A percentile compares a stretch with the other conserved stretches of the same genome.
Conservation (phyloP, 2,888 invertebrate genomes). For the Ischnura elegans region DNA sequence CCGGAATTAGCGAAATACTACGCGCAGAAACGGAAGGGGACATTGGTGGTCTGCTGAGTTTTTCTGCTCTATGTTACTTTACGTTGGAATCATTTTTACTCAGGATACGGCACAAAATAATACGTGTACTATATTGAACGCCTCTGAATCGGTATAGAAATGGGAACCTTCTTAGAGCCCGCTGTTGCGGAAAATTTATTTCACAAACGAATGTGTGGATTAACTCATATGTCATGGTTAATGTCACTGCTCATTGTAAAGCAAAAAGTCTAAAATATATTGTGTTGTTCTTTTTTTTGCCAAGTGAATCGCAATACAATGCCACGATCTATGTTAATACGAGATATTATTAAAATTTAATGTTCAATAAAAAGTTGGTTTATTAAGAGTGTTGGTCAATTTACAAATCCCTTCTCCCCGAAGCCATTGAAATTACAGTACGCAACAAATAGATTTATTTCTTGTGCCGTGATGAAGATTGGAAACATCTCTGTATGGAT, state of each 20-base stretch:
- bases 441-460: too few relatives aligned
- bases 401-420: not conserved
- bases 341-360: slow-evolving; percentile 54
- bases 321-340: slow-evolving; percentile 59
- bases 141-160: not conserved
- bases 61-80: not conserved
- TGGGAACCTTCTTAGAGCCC: not conserved
- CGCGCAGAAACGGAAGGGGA: too few relatives aligned
- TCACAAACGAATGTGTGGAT: not conserved
- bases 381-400: not conserved
- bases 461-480: too few relatives aligned
- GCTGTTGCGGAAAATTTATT: not conserved
- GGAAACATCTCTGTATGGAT: too few relatives aligned
- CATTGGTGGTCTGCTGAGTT: too few relatives aligned
- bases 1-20: too few relatives aligned
- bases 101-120: not conserved
- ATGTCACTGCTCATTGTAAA: slow-evolving; percentile 45
- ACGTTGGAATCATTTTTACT: not conserved
- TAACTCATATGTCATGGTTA: slow-evolving; percentile 3
- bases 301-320: slow-evolving; percentile 56
- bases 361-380: slow-evolving; percentile 63
- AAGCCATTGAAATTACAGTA: too few relatives aligned
- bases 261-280: not conserved
- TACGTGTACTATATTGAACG: not conserved
- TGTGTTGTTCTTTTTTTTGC: slow-evolving; percentile 52